Conservation (phyloP, 1,140 invertebrate genomes). For the Cydia pomonella region DNA sequence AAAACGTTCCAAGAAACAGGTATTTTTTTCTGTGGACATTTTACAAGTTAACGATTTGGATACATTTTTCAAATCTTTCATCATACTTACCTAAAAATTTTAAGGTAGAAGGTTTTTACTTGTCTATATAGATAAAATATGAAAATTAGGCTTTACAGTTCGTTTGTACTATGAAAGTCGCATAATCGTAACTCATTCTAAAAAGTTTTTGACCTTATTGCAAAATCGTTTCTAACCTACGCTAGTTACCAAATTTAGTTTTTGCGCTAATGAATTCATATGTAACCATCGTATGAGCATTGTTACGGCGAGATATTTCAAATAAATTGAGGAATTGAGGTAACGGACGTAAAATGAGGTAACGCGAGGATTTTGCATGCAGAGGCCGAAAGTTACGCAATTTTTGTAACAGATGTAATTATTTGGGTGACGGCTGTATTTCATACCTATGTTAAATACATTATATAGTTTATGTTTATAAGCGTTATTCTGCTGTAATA, state of each 20-base stretch:
- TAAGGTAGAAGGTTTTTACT: too few relatives aligned
- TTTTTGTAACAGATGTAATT: neutral
- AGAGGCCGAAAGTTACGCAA: neutral
- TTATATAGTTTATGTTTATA: too few relatives aligned
- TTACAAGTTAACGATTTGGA: too few relatives aligned
- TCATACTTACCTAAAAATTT: too few relatives aligned
- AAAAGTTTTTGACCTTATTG: neutral
- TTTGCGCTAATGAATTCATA: constrained; percentile 1
- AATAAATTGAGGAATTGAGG: constrained; percentile 5
- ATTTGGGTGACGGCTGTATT: neutral
- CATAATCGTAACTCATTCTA: too few relatives aligned
- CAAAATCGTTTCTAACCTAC: neutral
- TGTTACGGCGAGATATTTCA: neutral
- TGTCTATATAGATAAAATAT: too few relatives aligned
- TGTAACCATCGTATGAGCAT: neutral
- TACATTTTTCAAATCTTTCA: too few relatives aligned
- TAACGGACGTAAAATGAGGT: constrained; percentile 11
- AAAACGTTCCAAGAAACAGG: too few relatives aligned
- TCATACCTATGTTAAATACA: neutral
- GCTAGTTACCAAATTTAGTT: constrained; percentile 8
- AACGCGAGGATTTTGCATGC: neutral
- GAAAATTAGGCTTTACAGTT: too few relatives aligned
- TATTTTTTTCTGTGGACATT: too few relatives aligned
- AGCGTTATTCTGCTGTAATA: too few relatives aligned
- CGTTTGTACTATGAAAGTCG: too few relatives aligned